Base-by-base conservation (phyloP, 2,797 vertebrate genomes). In the Poecilia velifera region DNA sequence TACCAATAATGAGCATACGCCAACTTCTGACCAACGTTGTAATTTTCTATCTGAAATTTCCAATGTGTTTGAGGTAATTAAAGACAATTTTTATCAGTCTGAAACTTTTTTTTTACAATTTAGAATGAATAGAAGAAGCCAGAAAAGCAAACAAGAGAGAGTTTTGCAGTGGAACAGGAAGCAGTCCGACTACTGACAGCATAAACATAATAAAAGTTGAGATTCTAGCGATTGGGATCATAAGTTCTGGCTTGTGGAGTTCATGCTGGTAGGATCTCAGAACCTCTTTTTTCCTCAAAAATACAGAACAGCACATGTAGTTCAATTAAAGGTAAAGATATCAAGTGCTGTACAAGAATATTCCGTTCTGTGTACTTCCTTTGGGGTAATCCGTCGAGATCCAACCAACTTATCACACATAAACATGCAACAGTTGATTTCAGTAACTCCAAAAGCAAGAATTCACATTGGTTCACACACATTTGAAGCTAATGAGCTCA, bases 381-480 rank as follows among this genome's bases (percentile, higher is more conserved):
- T 53, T 12, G 51, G 51, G 66, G 84, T 77, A 88, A 78, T 73
- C 82, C 41, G 83, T 84, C 85, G 82, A 87, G 86, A 89, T 90
- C 86, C 88, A 81, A 85, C 74, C 86, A 82, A 83, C 55, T 13
- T 83, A 82, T 81, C 28, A 73, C 59, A 10, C 36, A 41, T 16
- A 45, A 55, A 76, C 82, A 85, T 89, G 91, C 86, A 84, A 82
- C 62, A 49, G 53, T 73, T 41, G 73, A 83, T 71, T 16, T 12
- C 41, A 85, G 81, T 82, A 71, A 72, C 79, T 80, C 73, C 34
- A 70, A 73, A 74, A 53, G 83, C 62, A 75, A 47, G 73, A 81
- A 70, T 76, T 46, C 36, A 43, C 55, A 49, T 73, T 3, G 9
- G 49, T 72, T 45, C 4, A 59, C 22, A 59, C 20, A 62, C 73